These are phyloP conservation scores for Leucoraja ocellata DNA, from an alignment of 2,797 vertebrate species.

Conservation along the genomic window DNA sequence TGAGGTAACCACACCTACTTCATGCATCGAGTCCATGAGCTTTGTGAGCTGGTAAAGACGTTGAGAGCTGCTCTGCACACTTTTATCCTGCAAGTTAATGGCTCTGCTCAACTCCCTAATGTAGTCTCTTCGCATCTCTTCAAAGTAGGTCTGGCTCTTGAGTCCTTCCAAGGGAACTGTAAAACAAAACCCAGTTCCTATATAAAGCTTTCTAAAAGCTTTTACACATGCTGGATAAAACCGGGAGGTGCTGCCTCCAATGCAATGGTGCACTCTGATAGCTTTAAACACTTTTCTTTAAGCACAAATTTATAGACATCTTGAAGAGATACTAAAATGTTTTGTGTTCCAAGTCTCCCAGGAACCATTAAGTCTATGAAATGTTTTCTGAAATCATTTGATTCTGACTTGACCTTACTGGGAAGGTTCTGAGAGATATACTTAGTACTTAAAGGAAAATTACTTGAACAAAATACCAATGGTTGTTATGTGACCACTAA, in stretches of 20 bases:
- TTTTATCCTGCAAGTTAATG: conserved; percentile 79
- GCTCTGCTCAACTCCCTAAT: conserved; percentile 85
- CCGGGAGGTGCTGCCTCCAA: background rate
- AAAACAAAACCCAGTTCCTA: conserved; percentile 40
- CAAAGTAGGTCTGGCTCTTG: conserved; percentile 84
- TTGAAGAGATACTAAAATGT: background rate
- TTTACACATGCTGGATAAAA: background rate
- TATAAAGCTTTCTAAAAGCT: background rate
- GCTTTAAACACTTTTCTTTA: background rate
- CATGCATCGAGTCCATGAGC: conserved; percentile 89
- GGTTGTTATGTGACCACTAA: background rate
- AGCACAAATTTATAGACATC: background rate
- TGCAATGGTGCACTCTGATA: no score
- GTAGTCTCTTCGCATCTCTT: conserved; percentile 93
- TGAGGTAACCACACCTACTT: conserved; percentile 57
- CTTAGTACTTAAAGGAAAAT: background rate
- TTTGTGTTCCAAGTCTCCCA: background rate
- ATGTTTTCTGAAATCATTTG: background rate
- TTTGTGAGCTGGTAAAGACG: conserved; percentile 94
- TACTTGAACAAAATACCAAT: background rate
- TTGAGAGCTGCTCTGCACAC: conserved; percentile 78
- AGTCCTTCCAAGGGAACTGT: conserved; percentile 92
- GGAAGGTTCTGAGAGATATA: background rate
- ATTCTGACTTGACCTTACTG: background rate
- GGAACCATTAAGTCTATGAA: background rate